These are phyloP conservation scores for Rhagologus leucostigma DNA, from an alignment of 2,113 vertebrate genomes.

Conservation along the genomic window DNA sequence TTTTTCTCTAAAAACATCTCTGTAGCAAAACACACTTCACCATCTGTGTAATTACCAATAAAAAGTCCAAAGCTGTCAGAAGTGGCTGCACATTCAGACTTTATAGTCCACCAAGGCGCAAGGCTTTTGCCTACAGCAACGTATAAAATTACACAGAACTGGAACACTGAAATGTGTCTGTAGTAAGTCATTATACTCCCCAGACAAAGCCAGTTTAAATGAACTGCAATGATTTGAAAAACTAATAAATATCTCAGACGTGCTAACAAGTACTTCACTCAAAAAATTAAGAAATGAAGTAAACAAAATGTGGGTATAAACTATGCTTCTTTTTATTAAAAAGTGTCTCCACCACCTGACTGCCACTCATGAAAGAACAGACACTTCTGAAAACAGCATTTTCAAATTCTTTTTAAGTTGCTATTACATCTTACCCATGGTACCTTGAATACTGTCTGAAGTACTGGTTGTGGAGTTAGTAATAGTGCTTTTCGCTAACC, in stretches of 20 bases:
- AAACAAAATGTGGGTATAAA: background rate
- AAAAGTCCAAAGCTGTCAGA: constrained; percentile 66
- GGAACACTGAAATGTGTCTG: constrained; percentile 29
- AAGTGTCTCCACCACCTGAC: background rate
- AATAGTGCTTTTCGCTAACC: background rate
- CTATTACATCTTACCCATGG: background rate
- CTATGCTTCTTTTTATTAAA: background rate
- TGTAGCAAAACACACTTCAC: constrained; percentile 21
- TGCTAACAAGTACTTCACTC: background rate
- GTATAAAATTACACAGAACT: constrained; percentile 41
- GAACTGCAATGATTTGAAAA: constrained; percentile 32
- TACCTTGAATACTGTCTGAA: background rate
- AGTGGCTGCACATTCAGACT: constrained; percentile 44
- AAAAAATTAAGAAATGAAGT: background rate
- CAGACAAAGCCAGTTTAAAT: constrained; percentile 17
- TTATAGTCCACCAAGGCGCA: constrained; percentile 49
- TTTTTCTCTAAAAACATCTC: constrained; percentile 61
- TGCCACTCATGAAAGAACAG: background rate
- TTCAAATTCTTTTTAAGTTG: background rate
- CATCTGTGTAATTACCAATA: constrained; percentile 69
- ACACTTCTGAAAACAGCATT: background rate
- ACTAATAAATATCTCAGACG: constrained; percentile 32
- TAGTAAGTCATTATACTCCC: constrained; percentile 41
- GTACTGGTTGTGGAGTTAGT: background rate
- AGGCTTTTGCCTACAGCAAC: constrained; percentile 50